Percentiles rank a stretch among this genome's conserved stretches.
These are phyloP conservation scores for Calonectris borealis DNA, from an alignment of 2,113 vertebrate species.

Conservation along the genomic window DNA sequence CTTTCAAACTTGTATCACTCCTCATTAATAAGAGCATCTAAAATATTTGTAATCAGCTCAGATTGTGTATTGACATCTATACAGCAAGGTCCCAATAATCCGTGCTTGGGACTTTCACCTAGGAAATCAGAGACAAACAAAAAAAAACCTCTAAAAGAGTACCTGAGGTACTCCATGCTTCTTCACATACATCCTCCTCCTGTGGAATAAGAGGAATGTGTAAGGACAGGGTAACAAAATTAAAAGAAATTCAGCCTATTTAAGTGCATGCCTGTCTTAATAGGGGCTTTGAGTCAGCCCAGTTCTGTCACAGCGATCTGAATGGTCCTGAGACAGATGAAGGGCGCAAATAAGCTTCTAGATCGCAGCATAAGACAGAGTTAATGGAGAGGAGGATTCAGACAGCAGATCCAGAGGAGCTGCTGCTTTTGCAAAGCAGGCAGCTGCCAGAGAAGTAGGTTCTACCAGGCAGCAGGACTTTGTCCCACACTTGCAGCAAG, in stretches of 20 bases:
- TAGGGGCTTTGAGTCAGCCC: neutral
- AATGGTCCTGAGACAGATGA: neutral
- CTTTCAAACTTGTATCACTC: neutral
- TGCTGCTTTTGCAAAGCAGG: neutral
- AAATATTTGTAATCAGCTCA: slow-evolving; percentile 1
- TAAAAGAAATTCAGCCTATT: neutral
- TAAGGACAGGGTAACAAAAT: neutral
- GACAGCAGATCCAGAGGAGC: neutral
- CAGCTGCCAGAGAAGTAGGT: neutral
- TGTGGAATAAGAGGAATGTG: neutral
- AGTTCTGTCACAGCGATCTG: neutral
- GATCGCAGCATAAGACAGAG: neutral
- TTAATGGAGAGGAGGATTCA: neutral
- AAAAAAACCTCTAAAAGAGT: neutral
- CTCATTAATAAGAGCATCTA: neutral
- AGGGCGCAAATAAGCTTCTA: neutral
- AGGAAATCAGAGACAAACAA: neutral
- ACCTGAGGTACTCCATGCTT: neutral
- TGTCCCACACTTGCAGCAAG: neutral
- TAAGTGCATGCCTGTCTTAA: neutral
- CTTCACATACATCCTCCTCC: neutral
- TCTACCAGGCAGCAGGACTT: neutral
- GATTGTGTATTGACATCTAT: neutral
- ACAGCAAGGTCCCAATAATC: neutral
- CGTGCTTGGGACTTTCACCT: neutral